Percentiles rank a stretch among this genome's conserved stretches.
Conservation (phyloP, 2,888 invertebrate genomes). For the Taenaris catops region DNA sequence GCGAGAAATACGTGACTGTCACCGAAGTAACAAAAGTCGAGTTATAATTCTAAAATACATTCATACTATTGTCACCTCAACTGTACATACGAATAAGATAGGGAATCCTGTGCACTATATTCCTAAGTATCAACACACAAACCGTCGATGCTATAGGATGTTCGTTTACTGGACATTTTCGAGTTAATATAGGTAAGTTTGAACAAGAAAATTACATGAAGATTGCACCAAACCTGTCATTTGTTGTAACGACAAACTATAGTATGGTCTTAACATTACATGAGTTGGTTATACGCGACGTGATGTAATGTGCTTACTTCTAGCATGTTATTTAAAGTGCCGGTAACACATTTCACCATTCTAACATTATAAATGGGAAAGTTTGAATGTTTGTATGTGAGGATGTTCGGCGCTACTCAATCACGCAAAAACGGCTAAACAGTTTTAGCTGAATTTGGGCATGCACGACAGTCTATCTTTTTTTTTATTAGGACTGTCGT, state of each 20-base stretch:
- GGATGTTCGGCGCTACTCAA: too few species aligned
- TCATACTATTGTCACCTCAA: slow-evolving; percentile 8
- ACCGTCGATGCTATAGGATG: not conserved
- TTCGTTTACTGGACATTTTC: slow-evolving; percentile 27
- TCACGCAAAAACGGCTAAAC: too few species aligned
- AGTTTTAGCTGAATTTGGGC: too few species aligned
- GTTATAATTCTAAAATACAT: not conserved
- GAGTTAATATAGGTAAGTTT: slow-evolving; percentile 44
- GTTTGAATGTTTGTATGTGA: too few species aligned
- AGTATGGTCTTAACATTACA: slow-evolving; percentile 16
- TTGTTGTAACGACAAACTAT: slow-evolving; percentile 18
- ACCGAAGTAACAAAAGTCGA: slow-evolving; percentile 2
- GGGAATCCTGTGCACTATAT: too few species aligned
- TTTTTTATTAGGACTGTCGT: too few species aligned
- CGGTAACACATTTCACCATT: too few species aligned
- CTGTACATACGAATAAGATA: rapidly evolving
- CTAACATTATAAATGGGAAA: too few species aligned
- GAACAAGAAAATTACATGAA: slow-evolving; percentile 43
- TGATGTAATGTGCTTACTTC: slow-evolving; percentile 9
- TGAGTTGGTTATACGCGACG: slow-evolving; percentile 21
- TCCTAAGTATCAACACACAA: too few species aligned
- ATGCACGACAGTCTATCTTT: too few species aligned
- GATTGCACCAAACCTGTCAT: slow-evolving; percentile 20
- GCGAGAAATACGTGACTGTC: slow-evolving; percentile 46
- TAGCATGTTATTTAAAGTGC: too few species aligned